phyloP scores from a whole-genome alignment of 2,113 vertebrate genomes.

The Epinephelus lanceolatus region DNA sequence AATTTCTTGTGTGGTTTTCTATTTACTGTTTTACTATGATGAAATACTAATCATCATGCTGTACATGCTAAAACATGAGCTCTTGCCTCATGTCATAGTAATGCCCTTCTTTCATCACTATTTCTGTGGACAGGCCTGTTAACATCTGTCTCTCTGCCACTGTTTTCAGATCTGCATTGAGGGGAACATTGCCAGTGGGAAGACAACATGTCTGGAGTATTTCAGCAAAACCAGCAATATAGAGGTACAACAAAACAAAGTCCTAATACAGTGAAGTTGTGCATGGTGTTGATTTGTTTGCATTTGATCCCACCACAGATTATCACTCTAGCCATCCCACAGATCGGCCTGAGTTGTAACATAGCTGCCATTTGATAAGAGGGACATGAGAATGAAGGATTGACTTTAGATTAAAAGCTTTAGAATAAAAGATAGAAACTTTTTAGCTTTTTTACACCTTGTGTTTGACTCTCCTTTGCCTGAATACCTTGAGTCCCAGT shows the following conservation, averaged over 20 bases:
- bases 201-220: slow-evolving; percentile 95
- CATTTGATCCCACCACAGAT: background rate
- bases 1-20: background rate
- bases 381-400: too few relatives aligned
- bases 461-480: too few relatives aligned
- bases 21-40: background rate
- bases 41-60: background rate
- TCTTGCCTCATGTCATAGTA: background rate
- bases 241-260: slow-evolving; percentile 84
- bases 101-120: background rate
- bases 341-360: background rate
- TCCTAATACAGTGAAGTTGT: too few relatives aligned
- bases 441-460: background rate
- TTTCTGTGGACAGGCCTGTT: background rate
- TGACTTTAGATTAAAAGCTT: background rate
- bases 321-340: background rate
- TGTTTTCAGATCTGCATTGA: slow-evolving; percentile 90
- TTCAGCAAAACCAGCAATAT: slow-evolving; percentile 88
- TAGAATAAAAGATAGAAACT: background rate
- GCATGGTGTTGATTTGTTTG: background rate
- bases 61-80: background rate
- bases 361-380: background rate
- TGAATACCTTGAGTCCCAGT: background rate
- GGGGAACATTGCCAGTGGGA: slow-evolving; percentile 97
- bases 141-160: background rate